phyloP scores from a whole-genome alignment of 2,888 invertebrate genomes.

The Conchocele bisecta region DNA sequence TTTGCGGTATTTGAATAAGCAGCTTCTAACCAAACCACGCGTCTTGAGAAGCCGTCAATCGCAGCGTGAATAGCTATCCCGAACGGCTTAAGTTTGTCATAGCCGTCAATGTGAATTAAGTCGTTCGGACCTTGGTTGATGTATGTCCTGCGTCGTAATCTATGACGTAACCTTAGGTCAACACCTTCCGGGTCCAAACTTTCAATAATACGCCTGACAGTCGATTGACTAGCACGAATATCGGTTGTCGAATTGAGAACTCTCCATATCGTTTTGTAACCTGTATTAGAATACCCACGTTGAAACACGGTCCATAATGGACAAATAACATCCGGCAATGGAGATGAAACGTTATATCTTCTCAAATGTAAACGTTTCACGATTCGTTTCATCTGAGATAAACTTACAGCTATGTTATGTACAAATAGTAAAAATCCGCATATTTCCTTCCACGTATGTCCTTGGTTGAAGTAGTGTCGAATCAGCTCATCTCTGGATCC shows the following conservation, averaged over 20 bases:
- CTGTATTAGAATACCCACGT: too few species aligned
- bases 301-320: too few species aligned
- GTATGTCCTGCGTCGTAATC: conserved; percentile 17
- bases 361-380: too few species aligned
- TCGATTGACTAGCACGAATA: conserved; percentile 20
- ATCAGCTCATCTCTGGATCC: too few species aligned
- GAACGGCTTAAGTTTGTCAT: conserved; percentile 33
- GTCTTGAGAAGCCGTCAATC: conserved; percentile 30
- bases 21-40: conserved; percentile 20
- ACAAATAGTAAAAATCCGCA: too few species aligned
- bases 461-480: too few species aligned
- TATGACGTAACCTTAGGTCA: background rate
- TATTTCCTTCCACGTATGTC: too few species aligned
- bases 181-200: conserved; percentile 18
- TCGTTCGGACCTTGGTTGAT: conserved; percentile 24
- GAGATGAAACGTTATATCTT: too few species aligned
- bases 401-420: too few species aligned
- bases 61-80: conserved; percentile 28
- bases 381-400: too few species aligned
- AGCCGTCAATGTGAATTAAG: conserved; percentile 28
- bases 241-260: conserved; percentile 3
- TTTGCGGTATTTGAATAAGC: conserved; percentile 10
- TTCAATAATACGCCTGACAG: conserved; percentile 2
- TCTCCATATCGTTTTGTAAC: conserved; percentile 20
- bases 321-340: too few species aligned